Evolutionary conservation across 2,113 vertebrate species (phyloP), one percentile per base, ranked within the genome.

Genomic region (Spermophilus dauricus): DNA sequence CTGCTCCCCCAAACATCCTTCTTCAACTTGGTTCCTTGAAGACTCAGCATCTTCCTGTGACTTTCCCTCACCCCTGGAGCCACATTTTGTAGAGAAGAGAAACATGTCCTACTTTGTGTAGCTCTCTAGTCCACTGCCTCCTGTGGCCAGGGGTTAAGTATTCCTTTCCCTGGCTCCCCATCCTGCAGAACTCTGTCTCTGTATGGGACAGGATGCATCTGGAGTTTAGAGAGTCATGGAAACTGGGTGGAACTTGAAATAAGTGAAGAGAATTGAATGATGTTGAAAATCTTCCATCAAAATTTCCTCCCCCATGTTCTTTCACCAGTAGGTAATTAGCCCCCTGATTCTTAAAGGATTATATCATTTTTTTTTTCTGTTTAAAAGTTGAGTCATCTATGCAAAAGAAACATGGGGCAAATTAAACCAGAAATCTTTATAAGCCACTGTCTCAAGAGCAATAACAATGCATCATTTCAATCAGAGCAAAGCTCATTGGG

Each of bases 361-460:
- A 88, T 45, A 58, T 84, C 70, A 80, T 53, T 90, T 92, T 75
- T 87, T 92, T 75, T 87, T 51, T 96, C n/a, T 73, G 48, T 65
- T 92, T 87, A 75, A 96, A 67, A 93, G 93, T 73, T 97, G 95
- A 98, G 87, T 97, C 96, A 97, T 89, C 61, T 82, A 81, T 93
- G 84, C 77, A 53, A 94, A 90, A 82, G 89, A 96, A 92, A 92
- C 84, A 85, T 18, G n/a, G 93, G 75, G 51, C 91, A 72, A 95
- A 87, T 89, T 94, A 95, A 91, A 94, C 26, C 39, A 86, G 86
- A 92, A 65, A 81, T 77, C 70, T 78, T 93, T 85, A 86, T 91
- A 83, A 95, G 61, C 53, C 94, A 9, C 45, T 48, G 53, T 26
- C 37, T 93, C 39, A 32, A 37, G 53, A 85, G 92, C 72, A 93